phyloP scores from a whole-genome alignment of 2,113 vertebrate species.

The Genyomyrus donnyi region DNA sequence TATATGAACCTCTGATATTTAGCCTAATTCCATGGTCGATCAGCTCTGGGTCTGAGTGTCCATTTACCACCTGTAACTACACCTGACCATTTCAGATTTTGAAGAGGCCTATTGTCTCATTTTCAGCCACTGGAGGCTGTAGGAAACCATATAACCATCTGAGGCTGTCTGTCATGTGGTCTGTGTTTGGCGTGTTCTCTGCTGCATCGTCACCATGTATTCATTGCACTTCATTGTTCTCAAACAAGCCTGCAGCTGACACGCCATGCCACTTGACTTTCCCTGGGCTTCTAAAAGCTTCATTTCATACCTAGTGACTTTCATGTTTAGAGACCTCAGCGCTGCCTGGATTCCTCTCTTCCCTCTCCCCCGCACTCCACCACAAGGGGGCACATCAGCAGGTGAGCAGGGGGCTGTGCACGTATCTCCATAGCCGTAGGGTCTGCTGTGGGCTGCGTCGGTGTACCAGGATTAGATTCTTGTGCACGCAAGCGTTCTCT shows the following conservation, averaged over 20 bases:
- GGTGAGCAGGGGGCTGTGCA: slow-evolving; percentile 49
- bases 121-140: neutral
- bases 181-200: neutral
- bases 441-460: slow-evolving; percentile 57
- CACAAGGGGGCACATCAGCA: slow-evolving; percentile 36
- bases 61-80: neutral
- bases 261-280: neutral
- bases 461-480: slow-evolving; percentile 64
- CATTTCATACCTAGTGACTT: neutral
- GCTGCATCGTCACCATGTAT: neutral
- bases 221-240: neutral
- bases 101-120: neutral
- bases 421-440: slow-evolving; percentile 62
- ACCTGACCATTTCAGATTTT: neutral
- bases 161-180: neutral
- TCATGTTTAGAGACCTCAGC: neutral
- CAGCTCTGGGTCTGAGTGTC: neutral
- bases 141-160: neutral
- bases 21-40: neutral
- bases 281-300: neutral
- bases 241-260: neutral
- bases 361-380: neutral
- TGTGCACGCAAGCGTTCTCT: slow-evolving; percentile 65
- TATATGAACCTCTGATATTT: neutral
- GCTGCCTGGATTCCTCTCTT: neutral